Evolutionary conservation across 2,113 vertebrate genomes (phyloP).

Genomic region (human): GRCh38 chr9:75546001-75546500

Average conservation of each 20-base stretch:
- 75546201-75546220: not conserved
- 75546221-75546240: not conserved
- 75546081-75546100: constrained; percentile 38
- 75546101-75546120: constrained; percentile 5
- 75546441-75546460: not conserved
- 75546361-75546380: not conserved
- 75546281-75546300: not conserved
- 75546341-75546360: accelerated
- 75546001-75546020: constrained; percentile 64
- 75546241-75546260: not conserved
- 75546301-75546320: accelerated
- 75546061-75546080: constrained; percentile 62
- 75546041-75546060: constrained; percentile 65
- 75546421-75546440: not conserved
- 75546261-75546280: not conserved
- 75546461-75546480: not conserved
- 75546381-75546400: not conserved
- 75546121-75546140: constrained; percentile 51
- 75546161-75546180: not conserved
- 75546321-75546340: not conserved
- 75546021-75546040: constrained; percentile 68
- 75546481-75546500: not conserved
- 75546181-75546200: not conserved
- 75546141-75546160: not conserved
- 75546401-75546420: accelerated